These are phyloP conservation scores for Geopemphigus sp. DNA, from an alignment of 1,140 invertebrate species.

Conservation along the genomic window DNA sequence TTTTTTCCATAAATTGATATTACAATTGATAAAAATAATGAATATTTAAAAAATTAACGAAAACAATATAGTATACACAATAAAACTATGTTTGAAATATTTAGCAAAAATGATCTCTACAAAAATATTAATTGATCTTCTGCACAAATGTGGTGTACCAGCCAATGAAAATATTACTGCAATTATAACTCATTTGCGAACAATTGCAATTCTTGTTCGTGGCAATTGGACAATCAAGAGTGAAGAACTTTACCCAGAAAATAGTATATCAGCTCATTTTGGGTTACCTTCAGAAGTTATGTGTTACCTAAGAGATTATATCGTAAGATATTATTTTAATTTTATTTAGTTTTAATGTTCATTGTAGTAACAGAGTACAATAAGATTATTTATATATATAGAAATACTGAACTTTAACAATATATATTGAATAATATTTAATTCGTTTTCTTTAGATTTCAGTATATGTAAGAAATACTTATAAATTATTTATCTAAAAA, in stretches of 20 bases:
- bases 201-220: slow-evolving; percentile 2
- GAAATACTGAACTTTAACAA: too few species aligned
- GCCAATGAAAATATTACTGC: slow-evolving; percentile 5
- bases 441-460: too few species aligned
- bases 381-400: too few species aligned
- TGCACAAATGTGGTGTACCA: slow-evolving; percentile 11
- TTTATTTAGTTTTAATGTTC: neutral
- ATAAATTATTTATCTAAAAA: too few species aligned
- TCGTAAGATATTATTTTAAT: slow-evolving; percentile 18
- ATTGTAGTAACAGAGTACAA: too few species aligned
- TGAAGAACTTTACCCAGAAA: slow-evolving; percentile 23
- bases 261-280: slow-evolving; percentile 25
- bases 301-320: slow-evolving; percentile 23
- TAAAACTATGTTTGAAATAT: neutral
- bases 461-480: too few species aligned
- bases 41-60: neutral
- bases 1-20: neutral
- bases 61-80: neutral
- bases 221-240: slow-evolving; percentile 29
- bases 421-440: too few species aligned
- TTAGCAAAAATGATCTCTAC: slow-evolving; percentile 38
- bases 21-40: neutral
- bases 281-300: slow-evolving; percentile 17
- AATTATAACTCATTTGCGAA: slow-evolving; percentile 18
- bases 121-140: slow-evolving; percentile 2